These are phyloP conservation scores for Dryomyza anilis DNA, from an alignment of 2,888 invertebrate genomes.

Conservation along the genomic window DNA sequence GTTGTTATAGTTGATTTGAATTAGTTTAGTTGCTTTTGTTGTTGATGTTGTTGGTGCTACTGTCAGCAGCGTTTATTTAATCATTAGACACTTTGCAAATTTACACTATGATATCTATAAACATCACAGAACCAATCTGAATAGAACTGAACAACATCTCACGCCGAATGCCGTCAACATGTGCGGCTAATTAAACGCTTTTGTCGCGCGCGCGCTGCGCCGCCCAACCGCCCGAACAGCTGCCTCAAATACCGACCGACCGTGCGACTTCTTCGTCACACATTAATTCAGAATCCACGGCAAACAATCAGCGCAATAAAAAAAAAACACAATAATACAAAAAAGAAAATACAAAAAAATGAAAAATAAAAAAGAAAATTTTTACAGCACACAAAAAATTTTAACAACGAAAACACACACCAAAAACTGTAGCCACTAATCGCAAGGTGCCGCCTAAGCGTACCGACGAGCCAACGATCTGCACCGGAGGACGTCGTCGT, in stretches of 20 bases:
- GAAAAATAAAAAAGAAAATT: too few species aligned
- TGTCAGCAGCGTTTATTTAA: not conserved
- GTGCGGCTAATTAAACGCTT: slow-evolving; percentile 19
- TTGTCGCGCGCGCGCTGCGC: not conserved
- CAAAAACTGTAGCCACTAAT: not conserved
- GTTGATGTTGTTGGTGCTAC: not conserved
- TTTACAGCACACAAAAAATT: too few species aligned
- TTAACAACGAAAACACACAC: too few species aligned
- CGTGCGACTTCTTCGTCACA: too few species aligned
- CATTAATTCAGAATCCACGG: too few species aligned
- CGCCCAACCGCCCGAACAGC: too few species aligned
- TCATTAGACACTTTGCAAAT: not conserved
- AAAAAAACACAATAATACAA: too few species aligned
- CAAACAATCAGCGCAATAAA: too few species aligned
- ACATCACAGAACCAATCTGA: not conserved
- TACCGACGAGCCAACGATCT: slow-evolving; percentile 32
- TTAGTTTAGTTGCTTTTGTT: not conserved
- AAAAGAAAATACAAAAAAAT: too few species aligned
- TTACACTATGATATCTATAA: too few species aligned
- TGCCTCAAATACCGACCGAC: too few species aligned
- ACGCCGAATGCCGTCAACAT: slow-evolving; percentile 14
- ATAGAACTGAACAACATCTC: not conserved
- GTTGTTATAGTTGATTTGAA: not conserved
- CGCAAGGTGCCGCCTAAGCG: not conserved
- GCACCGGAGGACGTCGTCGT: slow-evolving; percentile 42